These are phyloP conservation scores for Phenacoccus solenopsis DNA, from an alignment of 1,140 invertebrate genomes.

Conservation along the genomic window DNA sequence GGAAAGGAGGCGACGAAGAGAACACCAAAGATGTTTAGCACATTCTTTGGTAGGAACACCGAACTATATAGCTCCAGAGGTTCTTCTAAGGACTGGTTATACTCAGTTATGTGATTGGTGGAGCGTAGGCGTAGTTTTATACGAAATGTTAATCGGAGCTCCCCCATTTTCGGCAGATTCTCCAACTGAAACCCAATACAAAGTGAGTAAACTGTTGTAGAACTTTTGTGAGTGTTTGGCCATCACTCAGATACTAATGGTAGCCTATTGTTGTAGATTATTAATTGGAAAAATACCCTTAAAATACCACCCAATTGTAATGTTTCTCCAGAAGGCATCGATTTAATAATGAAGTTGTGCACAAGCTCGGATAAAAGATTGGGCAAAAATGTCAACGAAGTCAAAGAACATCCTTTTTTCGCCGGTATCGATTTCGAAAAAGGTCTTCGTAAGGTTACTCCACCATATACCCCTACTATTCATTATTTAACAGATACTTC, in stretches of 20 bases:
- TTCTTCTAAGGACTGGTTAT: conserved; percentile 83
- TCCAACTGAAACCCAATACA: conserved; percentile 90
- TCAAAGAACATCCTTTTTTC: conserved; percentile 92
- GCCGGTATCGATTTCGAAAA: conserved; percentile 76
- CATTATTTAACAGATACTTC: conserved; percentile 92
- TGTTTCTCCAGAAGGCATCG: conserved; percentile 70
- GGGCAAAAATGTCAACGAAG: conserved; percentile 86
- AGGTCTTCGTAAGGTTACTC: conserved; percentile 69
- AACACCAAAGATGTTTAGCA: conserved; percentile 86
- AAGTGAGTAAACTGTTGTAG: conserved; percentile 46
- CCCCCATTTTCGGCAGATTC: conserved; percentile 90
- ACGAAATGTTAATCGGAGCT: conserved; percentile 97
- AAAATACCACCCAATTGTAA: conserved; percentile 78
- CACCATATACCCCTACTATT: conserved; percentile 88
- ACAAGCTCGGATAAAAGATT: conserved; percentile 74
- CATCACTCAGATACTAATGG: neutral
- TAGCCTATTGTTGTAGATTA: conserved; percentile 57
- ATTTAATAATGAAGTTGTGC: conserved; percentile 85
- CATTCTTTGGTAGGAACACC: conserved; percentile 97
- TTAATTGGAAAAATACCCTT: conserved; percentile 87
- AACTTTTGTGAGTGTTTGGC: neutral
- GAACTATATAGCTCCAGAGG: conserved; percentile 99
- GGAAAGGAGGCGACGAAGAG: conserved; percentile 67
- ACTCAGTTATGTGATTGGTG: conserved; percentile 99
- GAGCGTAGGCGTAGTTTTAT: conserved; percentile 97